Base-by-base conservation (phyloP, 2,888 invertebrate species). In the Dasysyrphus albostriatus region DNA sequence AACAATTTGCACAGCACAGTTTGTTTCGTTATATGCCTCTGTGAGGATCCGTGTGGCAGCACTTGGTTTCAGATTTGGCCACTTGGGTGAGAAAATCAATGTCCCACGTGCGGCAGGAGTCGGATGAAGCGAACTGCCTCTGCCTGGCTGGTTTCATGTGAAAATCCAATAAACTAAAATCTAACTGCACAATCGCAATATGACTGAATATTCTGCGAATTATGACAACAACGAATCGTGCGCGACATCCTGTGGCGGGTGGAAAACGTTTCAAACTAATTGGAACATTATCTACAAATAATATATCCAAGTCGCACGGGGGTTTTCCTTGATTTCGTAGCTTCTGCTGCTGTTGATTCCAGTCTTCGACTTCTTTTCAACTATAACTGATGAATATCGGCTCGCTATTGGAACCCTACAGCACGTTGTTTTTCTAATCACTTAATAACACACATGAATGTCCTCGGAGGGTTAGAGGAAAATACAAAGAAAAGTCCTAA, bases 151-250 rank as follows among this genome's bases (percentile, higher is more conserved):
- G 72, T 75, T 87, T 87, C 83, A 87, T 87, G 87, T 83, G 78
- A 87, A 83, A 87, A 87, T 87, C 83, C 87, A 83, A 87, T 87
- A 87, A 87, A 87, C 83, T 65, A 83, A 85, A 82, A 87, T 87
- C 87, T 87, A 87, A 82, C 85, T 77, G 77, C 82, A 82, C 74
- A 82, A 87, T 87, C 87, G 47, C 74, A 82, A 78, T 77, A 77
- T 73, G 77, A 82, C 69, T 61, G 74, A 78, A 72, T 82, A 79
- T 87, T 87, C 87, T 74, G 87, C 83, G 87, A 87, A 87, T 80
- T 83, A 70, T 83, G 69, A 75, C 51, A 65, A 44, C 75, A 58
- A 12, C 56, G 51, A 88, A 76, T 88, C 88, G 88, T 88, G 83
- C 88, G 83, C 88, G 88, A 88, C 76, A 83, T 83, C 83, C 83